Evolutionary conservation across 1,140 invertebrate genomes (phyloP).

Genomic region (Dryas iulia): DNA sequence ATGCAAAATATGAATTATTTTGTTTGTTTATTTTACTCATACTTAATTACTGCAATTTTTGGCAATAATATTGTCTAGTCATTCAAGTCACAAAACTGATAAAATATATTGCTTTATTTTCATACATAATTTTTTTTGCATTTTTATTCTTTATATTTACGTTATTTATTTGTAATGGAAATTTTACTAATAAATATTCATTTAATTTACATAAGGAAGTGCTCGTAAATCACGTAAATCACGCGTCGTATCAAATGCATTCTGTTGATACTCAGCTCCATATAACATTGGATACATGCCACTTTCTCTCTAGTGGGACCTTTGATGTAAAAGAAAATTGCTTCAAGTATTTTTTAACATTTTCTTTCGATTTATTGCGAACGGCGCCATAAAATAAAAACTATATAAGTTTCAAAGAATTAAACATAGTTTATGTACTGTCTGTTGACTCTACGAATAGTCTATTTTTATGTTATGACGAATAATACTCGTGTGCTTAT

Average conservation of each 20-base stretch:
- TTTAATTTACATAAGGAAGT: background rate
- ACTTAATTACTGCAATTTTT: background rate
- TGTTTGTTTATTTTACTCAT: too few species aligned
- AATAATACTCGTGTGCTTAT: background rate
- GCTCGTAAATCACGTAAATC: background rate
- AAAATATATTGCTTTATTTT: background rate
- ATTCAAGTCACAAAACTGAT: background rate
- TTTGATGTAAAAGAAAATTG: background rate
- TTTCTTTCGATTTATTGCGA: background rate
- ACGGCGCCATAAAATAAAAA: background rate
- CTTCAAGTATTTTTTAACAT: background rate
- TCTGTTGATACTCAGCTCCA: slow-evolving; percentile 1
- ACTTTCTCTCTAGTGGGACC: slow-evolving; percentile 1
- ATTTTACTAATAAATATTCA: background rate
- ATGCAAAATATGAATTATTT: too few species aligned
- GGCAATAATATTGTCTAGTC: background rate
- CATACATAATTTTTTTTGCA: background rate
- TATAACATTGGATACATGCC: slow-evolving; percentile 6
- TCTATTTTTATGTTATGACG: background rate
- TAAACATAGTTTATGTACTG: background rate
- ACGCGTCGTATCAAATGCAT: background rate
- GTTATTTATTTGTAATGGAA: background rate
- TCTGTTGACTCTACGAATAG: background rate
- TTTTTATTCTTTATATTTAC: background rate
- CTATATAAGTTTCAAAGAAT: background rate